Percentiles rank a stretch among this genome's conserved stretches.
These are phyloP conservation scores for Rhingia campestris DNA, from an alignment of 2,888 invertebrate species.

Conservation along the genomic window DNA sequence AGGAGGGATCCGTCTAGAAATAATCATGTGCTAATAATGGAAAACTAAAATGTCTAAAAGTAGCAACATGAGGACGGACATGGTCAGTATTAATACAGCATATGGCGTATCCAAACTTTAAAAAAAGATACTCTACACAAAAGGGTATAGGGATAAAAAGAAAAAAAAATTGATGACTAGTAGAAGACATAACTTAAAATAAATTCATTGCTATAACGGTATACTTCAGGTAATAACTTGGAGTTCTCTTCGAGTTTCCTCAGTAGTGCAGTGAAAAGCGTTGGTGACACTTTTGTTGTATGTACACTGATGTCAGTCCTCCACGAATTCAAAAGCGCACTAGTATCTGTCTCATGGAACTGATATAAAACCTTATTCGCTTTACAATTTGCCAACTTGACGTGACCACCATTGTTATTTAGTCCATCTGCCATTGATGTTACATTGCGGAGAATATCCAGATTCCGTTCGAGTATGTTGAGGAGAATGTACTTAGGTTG, in stretches of 20 bases:
- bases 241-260: conserved; percentile 77
- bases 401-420: conserved; percentile 68
- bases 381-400: conserved; percentile 65
- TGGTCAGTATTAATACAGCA: not conserved
- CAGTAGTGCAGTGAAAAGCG: conserved; percentile 77
- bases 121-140: not conserved
- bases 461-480: conserved; percentile 79
- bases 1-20: too few relatives aligned
- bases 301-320: conserved; percentile 77
- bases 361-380: conserved; percentile 76
- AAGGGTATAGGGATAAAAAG: not conserved
- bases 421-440: conserved; percentile 61
- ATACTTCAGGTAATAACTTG: conserved; percentile 77
- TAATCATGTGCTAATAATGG: too few relatives aligned
- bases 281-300: conserved; percentile 78
- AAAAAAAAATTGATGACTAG: conserved; percentile 60
- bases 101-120: not conserved
- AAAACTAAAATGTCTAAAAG: not conserved
- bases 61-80: not conserved
- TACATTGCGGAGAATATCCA: conserved; percentile 77
- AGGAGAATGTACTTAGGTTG: conserved; percentile 78
- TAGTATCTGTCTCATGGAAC: conserved; percentile 45
- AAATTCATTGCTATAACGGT: conserved; percentile 78
- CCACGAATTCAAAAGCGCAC: conserved; percentile 74
- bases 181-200: conserved; percentile 80